Conservation (phyloP, 2,113 vertebrate species). For the Odobenus rosmarus region DNA sequence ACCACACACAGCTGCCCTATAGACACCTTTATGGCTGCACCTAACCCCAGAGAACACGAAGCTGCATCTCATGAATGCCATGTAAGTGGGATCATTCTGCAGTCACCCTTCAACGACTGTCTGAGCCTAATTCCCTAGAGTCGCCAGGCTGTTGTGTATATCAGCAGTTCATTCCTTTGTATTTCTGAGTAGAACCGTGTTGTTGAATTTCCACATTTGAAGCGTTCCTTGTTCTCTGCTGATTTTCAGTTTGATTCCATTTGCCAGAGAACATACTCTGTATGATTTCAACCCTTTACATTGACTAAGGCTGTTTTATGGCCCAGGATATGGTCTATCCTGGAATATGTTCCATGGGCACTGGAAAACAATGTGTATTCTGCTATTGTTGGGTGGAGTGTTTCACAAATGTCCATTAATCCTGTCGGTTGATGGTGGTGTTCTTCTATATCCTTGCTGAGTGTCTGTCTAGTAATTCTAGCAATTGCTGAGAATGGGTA, state of each 20-base stretch:
- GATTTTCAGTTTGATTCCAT: neutral
- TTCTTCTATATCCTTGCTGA: neutral
- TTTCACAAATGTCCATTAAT: rapidly evolving
- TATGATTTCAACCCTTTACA: neutral
- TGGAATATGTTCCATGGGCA: rapidly evolving
- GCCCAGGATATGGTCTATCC: neutral
- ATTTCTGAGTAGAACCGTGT: neutral
- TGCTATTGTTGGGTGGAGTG: rapidly evolving
- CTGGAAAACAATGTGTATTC: too few relatives aligned
- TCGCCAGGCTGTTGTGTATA: rapidly evolving
- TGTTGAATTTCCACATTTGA: neutral
- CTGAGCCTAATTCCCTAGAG: neutral
- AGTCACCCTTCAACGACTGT: rapidly evolving
- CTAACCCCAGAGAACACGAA: neutral
- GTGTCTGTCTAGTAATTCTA: neutral
- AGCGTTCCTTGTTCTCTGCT: neutral
- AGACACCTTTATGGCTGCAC: rapidly evolving
- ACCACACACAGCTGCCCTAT: too few relatives aligned
- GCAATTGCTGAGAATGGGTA: neutral
- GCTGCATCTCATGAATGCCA: neutral
- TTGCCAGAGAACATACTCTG: neutral
- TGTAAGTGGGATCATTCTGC: neutral
- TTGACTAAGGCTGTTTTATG: neutral
- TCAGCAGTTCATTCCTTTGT: neutral
- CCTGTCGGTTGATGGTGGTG: rapidly evolving